Percentiles rank a stretch among this genome's conserved stretches.
Evolutionary conservation across 2,888 invertebrate genomes (phyloP).

Genomic region (Ischnus inquisitorius): DNA sequence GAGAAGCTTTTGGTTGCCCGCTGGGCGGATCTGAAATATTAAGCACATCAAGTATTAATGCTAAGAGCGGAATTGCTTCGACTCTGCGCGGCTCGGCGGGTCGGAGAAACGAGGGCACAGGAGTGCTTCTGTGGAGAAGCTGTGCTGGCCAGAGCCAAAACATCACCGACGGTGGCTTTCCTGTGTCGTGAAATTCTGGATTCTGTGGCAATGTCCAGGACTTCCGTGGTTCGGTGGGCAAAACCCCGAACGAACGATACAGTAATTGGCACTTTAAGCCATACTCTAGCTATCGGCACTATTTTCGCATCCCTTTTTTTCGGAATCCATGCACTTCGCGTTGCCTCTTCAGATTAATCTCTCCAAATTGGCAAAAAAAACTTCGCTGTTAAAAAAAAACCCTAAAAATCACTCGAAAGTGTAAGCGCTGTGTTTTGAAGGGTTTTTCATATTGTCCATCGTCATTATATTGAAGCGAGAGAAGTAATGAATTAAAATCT

Average conservation of each 20-base stretch:
- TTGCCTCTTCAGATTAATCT: background rate
- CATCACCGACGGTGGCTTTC: background rate
- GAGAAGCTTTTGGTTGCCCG: conserved; percentile 45
- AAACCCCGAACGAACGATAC: conserved; percentile 6
- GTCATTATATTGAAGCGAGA: background rate
- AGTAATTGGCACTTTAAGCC: conserved; percentile 1
- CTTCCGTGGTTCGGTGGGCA: conserved; percentile 4
- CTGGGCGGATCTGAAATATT: conserved; percentile 63
- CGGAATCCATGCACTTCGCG: background rate
- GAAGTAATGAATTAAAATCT: background rate
- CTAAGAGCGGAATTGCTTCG: conserved; percentile 67
- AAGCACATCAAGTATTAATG: conserved; percentile 70
- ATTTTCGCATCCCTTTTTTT: background rate
- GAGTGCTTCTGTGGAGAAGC: conserved; percentile 10
- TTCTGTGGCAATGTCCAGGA: conserved; percentile 12
- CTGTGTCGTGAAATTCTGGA: conserved; percentile 27
- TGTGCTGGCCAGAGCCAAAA: background rate
- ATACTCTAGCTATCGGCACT: background rate
- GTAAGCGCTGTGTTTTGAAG: background rate
- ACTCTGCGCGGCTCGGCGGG: conserved; percentile 26
- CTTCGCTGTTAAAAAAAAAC: background rate
- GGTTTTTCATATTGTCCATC: background rate
- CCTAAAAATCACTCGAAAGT: background rate
- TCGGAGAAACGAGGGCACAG: conserved; percentile 20
- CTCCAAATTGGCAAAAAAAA: background rate